Evolutionary conservation across 2,888 invertebrate species (phyloP).

Genomic region (Cryptocheilus praepositus): DNA sequence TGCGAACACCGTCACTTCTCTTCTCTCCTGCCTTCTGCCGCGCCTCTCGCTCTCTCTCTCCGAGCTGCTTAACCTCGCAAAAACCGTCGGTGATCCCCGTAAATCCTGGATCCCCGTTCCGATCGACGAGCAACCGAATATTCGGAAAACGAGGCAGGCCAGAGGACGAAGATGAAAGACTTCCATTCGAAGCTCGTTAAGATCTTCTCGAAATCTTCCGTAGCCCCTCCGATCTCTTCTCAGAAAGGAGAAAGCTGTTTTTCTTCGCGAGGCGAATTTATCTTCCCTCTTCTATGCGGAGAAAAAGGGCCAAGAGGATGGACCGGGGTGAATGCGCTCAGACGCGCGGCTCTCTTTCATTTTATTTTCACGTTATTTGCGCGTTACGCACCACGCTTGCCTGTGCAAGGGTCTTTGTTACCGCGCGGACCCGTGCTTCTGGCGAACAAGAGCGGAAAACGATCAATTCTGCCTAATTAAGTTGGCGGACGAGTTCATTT

Average conservation of each 20-base stretch:
- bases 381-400: too few species aligned
- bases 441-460: too few species aligned
- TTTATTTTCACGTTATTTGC: too few species aligned
- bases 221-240: background rate
- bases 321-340: background rate
- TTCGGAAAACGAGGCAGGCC: constrained; percentile 33
- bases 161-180: constrained; percentile 38
- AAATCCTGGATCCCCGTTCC: constrained; percentile 29
- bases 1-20: too few species aligned
- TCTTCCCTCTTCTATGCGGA: background rate
- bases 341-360: background rate
- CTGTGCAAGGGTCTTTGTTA: too few species aligned
- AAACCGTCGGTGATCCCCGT: constrained; percentile 10
- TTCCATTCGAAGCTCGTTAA: constrained; percentile 39
- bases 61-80: too few species aligned
- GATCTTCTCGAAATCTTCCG: constrained; percentile 16
- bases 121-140: constrained; percentile 31
- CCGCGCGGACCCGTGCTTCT: too few species aligned
- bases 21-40: too few species aligned
- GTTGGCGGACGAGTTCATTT: too few species aligned
- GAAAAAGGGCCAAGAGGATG: too few species aligned
- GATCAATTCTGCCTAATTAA: too few species aligned
- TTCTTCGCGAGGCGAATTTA: background rate
- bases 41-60: too few species aligned
- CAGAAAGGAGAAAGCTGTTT: constrained; percentile 9